Evolutionary conservation across 2,888 invertebrate species (phyloP), one percentile per base, ranked within the genome.

Genomic region (Copidosoma aretas): DNA sequence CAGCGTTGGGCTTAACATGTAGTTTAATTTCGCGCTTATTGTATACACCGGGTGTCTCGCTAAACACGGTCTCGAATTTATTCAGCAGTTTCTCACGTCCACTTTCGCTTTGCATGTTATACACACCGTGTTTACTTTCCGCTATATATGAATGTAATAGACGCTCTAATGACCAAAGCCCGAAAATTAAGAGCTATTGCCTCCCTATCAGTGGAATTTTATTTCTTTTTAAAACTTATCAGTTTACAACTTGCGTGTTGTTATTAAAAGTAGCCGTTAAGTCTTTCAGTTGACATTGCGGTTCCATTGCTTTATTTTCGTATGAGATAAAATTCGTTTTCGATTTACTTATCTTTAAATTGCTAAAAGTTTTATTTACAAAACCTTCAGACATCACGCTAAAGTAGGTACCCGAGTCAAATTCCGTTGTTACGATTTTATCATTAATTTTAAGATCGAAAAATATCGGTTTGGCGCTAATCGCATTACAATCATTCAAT

Each of bases 341-440:
- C 46, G 54, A 46, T 24, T 49, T 61, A 39, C 15, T 58, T 15
- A 71, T 32, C 65, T 64, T 58, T 17, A 22, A 24, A 22, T 59
- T 58, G 41, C 17, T 15, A 21, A 70, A 70, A 58, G 25, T 60
- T 57, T 56, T 39, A 4, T 54, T 61, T 17, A 64, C 43, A n/a
- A 68, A 71, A 0, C 53, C 43, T 63, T 71, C 66, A 10, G 68
- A 68, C 60, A 73, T 71, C 14, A 71, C 65, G 15, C 51, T 62
- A 43, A 24, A 59, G 41, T 67, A 68, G 39, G 73, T 60, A 14
- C 73, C 75, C 17, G 68, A 61, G 62, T 73, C 75, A 12, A 73
- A 46, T 70, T 74, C 71, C 71, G 71, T 73, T 51, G 61, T 51
- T 21, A 61, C 61, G 10, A 15, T 68, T 46, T 54, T 64, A 64